These are phyloP conservation scores for Lerista edwardsae DNA, from an alignment of 2,797 vertebrate species.

Conservation along the genomic window DNA sequence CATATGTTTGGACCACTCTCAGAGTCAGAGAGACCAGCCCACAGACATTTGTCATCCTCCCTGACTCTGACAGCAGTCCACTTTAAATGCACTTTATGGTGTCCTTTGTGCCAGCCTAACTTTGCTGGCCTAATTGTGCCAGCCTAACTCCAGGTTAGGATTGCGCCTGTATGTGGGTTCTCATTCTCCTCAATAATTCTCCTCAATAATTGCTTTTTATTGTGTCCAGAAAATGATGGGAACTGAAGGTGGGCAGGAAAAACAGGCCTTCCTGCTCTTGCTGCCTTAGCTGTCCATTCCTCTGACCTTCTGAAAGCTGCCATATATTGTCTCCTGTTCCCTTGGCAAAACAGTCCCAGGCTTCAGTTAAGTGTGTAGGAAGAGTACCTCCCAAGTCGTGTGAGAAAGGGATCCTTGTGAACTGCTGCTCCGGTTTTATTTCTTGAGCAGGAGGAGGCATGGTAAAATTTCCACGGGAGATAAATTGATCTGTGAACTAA, in stretches of 20 bases:
- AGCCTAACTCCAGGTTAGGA: too few relatives aligned
- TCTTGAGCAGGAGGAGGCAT: not conserved
- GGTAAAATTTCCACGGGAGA: not conserved
- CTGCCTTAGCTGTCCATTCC: not conserved
- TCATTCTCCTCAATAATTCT: too few relatives aligned
- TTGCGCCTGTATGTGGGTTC: too few relatives aligned
- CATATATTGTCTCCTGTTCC: not conserved
- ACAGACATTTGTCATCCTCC: too few relatives aligned
- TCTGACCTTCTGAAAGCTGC: not conserved
- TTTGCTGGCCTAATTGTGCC: too few relatives aligned
- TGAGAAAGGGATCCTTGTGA: not conserved
- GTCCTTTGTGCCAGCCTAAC: too few relatives aligned
- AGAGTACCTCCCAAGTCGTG: not conserved
- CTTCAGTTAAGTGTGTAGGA: not conserved
- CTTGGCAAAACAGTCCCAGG: not conserved
- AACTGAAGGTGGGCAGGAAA: not conserved
- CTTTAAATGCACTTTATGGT: too few relatives aligned
- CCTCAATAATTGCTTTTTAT: too few relatives aligned
- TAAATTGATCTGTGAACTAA: not conserved
- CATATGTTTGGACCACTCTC: too few relatives aligned
- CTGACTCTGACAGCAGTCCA: too few relatives aligned
- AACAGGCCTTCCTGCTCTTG: not conserved
- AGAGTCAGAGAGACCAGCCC: too few relatives aligned
- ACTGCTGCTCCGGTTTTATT: not conserved
- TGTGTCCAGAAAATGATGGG: too few relatives aligned